Conservation (phyloP, 2,797 vertebrate genomes). For the Esox masquinongy region DNA sequence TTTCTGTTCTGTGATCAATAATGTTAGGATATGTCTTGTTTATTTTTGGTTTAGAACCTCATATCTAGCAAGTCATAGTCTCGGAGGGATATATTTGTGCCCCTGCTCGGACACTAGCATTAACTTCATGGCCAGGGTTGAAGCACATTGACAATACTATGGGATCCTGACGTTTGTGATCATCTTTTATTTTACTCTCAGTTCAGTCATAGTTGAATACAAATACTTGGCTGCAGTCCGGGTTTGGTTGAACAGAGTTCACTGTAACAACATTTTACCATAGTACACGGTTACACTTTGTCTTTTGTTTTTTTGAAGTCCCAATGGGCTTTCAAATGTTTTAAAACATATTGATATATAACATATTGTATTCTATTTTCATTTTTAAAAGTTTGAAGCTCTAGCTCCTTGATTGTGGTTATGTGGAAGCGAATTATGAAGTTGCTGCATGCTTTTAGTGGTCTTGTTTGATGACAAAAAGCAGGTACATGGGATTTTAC, state of each 20-base stretch:
- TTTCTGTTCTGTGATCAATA: background rate
- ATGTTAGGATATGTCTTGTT: background rate
- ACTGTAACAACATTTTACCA: background rate
- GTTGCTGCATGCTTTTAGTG: constrained; percentile 16
- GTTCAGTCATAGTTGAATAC: background rate
- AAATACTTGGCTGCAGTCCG: constrained; percentile 9
- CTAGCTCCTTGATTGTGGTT: background rate
- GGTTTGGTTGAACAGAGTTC: constrained; percentile 26
- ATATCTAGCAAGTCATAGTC: constrained; percentile 23
- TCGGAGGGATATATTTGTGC: constrained; percentile 47
- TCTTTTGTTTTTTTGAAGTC: background rate
- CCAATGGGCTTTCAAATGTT: background rate
- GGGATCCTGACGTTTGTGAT: constrained; percentile 49
- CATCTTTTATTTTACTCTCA: background rate
- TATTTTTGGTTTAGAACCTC: background rate
- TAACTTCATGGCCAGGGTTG: constrained; percentile 45
- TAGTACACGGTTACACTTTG: background rate
- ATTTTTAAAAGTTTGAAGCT: background rate
- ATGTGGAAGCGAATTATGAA: background rate
- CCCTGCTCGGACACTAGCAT: constrained; percentile 34
- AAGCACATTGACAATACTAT: constrained; percentile 37
- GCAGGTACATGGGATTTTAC: constrained; percentile 41
- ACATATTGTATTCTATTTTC: background rate
- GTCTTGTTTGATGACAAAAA: constrained; percentile 37
- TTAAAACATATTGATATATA: background rate